Evolutionary conservation across 2,797 vertebrate species (phyloP).

Genomic region (Caiman crocodilus): DNA sequence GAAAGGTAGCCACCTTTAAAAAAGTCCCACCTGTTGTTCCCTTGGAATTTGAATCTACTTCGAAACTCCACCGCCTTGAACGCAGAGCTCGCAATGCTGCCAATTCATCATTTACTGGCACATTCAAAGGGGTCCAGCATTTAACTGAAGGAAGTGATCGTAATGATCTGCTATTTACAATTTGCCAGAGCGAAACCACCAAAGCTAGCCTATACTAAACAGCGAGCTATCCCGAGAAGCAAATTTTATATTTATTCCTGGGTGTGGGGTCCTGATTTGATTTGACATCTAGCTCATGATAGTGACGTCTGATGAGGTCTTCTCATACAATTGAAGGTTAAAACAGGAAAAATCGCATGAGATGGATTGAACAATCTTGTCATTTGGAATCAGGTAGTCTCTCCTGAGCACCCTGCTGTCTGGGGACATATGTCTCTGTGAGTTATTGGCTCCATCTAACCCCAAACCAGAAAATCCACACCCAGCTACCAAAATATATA

Average conservation of each 20-base stretch:
- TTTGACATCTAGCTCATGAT: fast-evolving
- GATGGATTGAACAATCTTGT: not conserved
- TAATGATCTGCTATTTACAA: fast-evolving
- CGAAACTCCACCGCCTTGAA: not conserved
- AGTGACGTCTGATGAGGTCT: fast-evolving
- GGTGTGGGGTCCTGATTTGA: not conserved
- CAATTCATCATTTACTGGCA: not conserved
- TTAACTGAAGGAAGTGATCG: not conserved
- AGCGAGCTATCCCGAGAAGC: not conserved
- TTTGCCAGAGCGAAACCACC: not conserved
- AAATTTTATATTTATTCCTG: not conserved
- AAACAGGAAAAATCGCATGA: not conserved
- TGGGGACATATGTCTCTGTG: fast-evolving
- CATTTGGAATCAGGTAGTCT: fast-evolving
- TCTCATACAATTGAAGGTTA: not conserved
- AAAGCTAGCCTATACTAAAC: not conserved
- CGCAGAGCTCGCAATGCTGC: fast-evolving
- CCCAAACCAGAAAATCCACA: not conserved
- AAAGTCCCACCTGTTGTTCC: not conserved
- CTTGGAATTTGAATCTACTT: not conserved
- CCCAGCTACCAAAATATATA: not conserved
- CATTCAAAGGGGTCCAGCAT: not conserved
- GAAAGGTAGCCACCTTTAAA: not conserved
- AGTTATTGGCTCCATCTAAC: fast-evolving
- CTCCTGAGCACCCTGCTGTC: no score